These are phyloP conservation scores for Pogonocherus hispidulus DNA, from an alignment of 2,888 invertebrate species.

Conservation along the genomic window DNA sequence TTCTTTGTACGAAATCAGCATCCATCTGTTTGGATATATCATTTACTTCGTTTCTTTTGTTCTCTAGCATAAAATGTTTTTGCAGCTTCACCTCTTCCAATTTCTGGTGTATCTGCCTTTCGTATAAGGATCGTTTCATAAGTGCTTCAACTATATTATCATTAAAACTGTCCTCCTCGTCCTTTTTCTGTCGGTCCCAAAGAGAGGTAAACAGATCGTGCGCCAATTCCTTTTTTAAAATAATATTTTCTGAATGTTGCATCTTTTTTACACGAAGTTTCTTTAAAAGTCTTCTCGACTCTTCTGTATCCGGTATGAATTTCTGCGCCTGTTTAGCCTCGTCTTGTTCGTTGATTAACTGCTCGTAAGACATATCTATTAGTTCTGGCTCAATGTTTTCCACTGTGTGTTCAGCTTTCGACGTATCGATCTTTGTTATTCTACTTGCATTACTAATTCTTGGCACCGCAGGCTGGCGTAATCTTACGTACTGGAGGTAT, in stretches of 20 bases:
- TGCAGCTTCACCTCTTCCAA: slow-evolving; percentile 75
- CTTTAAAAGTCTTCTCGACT: slow-evolving; percentile 69
- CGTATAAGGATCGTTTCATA: slow-evolving; percentile 75
- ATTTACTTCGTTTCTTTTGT: slow-evolving; percentile 71
- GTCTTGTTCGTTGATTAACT: slow-evolving; percentile 56
- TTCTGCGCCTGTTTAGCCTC: slow-evolving; percentile 45
- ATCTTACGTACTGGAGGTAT: slow-evolving; percentile 49
- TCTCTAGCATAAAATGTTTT: slow-evolving; percentile 71
- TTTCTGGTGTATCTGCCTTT: slow-evolving; percentile 77
- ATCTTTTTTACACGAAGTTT: slow-evolving; percentile 69
- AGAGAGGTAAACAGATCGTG: slow-evolving; percentile 69
- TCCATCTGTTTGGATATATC: slow-evolving; percentile 71
- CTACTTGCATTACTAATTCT: not conserved
- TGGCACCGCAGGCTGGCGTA: not conserved
- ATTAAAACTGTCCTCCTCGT: slow-evolving; percentile 72
- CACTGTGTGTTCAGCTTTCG: not conserved
- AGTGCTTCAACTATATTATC: slow-evolving; percentile 72
- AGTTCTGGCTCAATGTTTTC: slow-evolving; percentile 16
- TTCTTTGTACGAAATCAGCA: slow-evolving; percentile 66
- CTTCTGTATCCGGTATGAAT: slow-evolving; percentile 52
- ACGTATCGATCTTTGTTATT: no score
- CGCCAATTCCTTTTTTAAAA: slow-evolving; percentile 65
- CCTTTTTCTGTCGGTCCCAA: slow-evolving; percentile 71
- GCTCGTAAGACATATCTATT: slow-evolving; percentile 51
- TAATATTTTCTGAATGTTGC: slow-evolving; percentile 64